These are phyloP conservation scores for Prionailurus bengalensis DNA, from an alignment of 2,113 vertebrate genomes.

Conservation along the genomic window DNA sequence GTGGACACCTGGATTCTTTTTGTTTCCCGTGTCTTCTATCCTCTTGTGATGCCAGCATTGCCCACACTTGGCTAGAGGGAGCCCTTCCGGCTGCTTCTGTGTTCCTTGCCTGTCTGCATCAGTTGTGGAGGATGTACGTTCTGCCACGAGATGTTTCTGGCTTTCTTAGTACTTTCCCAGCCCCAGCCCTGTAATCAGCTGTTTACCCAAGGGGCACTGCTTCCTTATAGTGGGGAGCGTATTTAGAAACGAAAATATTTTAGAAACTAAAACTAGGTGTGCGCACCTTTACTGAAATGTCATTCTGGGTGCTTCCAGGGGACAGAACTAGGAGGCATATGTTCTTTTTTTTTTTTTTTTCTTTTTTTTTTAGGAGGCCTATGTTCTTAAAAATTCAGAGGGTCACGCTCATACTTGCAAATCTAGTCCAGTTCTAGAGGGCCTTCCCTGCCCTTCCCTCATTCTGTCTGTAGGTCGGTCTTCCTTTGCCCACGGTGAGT, in stretches of 20 bases:
- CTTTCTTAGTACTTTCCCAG: not conserved
- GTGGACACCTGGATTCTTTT: not conserved
- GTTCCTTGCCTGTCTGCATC: not conserved
- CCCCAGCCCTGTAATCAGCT: not conserved
- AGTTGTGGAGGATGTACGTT: not conserved
- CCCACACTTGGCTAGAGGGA: not conserved
- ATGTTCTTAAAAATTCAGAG: not conserved
- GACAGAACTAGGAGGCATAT: not conserved
- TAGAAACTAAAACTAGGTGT: not conserved
- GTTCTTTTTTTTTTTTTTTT: not conserved
- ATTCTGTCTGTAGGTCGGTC: not conserved
- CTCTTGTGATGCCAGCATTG: not conserved
- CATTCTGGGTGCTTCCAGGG: not conserved
- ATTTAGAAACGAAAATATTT: not conserved
- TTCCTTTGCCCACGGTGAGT: not conserved
- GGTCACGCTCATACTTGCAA: not conserved
- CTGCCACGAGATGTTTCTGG: not conserved
- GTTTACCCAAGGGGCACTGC: not conserved
- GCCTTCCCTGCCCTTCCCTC: not conserved
- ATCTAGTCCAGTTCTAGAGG: not conserved
- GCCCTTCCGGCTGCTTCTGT: not conserved
- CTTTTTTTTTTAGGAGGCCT: not conserved
- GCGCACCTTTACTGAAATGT: not conserved
- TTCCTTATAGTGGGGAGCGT: not conserved
- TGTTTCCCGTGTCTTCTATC: not conserved